Base-by-base conservation (phyloP, 2,113 vertebrate genomes). In the Tachycineta bicolor region DNA sequence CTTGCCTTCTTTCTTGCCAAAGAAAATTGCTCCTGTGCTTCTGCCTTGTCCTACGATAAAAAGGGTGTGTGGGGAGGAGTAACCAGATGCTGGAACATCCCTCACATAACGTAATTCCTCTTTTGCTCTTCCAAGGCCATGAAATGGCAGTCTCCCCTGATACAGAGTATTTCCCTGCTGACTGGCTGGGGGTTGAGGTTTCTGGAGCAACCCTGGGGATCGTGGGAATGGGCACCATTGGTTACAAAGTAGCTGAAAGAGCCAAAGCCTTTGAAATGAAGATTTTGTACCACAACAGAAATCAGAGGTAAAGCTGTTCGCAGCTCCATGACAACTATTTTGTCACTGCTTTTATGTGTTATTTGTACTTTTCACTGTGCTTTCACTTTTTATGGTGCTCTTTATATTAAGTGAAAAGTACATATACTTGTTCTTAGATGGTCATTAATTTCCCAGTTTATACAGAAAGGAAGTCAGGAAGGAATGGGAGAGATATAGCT, bases 241-340 rank as follows among this genome's bases (percentile, higher is more conserved):
- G 97, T 56, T 98, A 97, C 69, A 98, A 97, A 71, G 77, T 98
- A 12, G 98, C 98, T 2, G 41, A 97, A 91, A 96, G 97, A 95
- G 98, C 98, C 60, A 97, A 68, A 95, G 97, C 94, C 26, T 98
- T 98, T 89, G 97, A 98, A 25, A 98, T 98, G 98, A 98, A 96
- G 78, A 97, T 98, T 94, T 76, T 98, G 64, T 98, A 98, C 89
- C 97, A 98, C 91, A 98, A 98, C 67, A 96, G 98, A 82, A 97
- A 74, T 44, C 95, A 33, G 84, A 98, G 98, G 98, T 98, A 97
- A 97, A 86, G 47, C 14, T 76, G 34, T 18, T 44, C 62, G 25
- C 73, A 43, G 21, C 37, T 71, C 44, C 34, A 1, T 4, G 19
- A 18, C 41, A 58, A 33, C 22, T 77, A 1, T 63, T 90, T 82